Conservation (phyloP, 2,888 invertebrate genomes). For the Atethmia centrago region DNA sequence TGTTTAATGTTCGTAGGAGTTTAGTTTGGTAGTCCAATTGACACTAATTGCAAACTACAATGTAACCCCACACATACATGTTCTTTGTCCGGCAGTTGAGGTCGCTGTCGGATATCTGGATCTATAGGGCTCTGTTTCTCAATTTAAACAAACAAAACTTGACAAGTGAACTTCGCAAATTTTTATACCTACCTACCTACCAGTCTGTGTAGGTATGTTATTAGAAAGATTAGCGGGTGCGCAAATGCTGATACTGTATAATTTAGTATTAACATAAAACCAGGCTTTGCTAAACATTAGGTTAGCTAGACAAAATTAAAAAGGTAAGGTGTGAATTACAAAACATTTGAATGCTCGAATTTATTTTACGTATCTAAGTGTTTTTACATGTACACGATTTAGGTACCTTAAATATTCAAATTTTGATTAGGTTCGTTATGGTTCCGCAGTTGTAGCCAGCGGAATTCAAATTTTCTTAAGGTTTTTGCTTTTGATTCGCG, state of each 20-base stretch:
- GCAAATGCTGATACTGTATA: not conserved
- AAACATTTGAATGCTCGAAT: slow-evolving; percentile 60
- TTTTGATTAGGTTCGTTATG: slow-evolving; percentile 41
- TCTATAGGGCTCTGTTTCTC: not conserved
- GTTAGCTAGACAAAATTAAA: slow-evolving; percentile 27
- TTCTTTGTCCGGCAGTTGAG: slow-evolving; percentile 3
- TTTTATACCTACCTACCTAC: not conserved
- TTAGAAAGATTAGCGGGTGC: not conserved
- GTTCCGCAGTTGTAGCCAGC: no score
- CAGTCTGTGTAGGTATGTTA: not conserved
- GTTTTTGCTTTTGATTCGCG: no score
- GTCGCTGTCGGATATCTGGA: slow-evolving; percentile 10
- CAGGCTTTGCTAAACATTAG: not conserved
- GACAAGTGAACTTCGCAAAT: not conserved
- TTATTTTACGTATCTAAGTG: slow-evolving; percentile 59
- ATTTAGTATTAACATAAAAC: not conserved
- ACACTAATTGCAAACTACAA: slow-evolving; percentile 38
- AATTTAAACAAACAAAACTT: slow-evolving; percentile 22
- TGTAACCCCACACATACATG: slow-evolving; percentile 12
- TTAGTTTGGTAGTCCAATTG: slow-evolving; percentile 34
- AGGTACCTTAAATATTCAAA: slow-evolving; percentile 42
- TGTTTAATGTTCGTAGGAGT: slow-evolving; percentile 37
- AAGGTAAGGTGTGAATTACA: slow-evolving; percentile 49
- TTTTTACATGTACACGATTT: slow-evolving; percentile 56
- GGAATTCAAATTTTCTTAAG: no score